These are phyloP conservation scores for Tortrix viridana DNA, from an alignment of 2,888 invertebrate genomes.

Conservation along the genomic window DNA sequence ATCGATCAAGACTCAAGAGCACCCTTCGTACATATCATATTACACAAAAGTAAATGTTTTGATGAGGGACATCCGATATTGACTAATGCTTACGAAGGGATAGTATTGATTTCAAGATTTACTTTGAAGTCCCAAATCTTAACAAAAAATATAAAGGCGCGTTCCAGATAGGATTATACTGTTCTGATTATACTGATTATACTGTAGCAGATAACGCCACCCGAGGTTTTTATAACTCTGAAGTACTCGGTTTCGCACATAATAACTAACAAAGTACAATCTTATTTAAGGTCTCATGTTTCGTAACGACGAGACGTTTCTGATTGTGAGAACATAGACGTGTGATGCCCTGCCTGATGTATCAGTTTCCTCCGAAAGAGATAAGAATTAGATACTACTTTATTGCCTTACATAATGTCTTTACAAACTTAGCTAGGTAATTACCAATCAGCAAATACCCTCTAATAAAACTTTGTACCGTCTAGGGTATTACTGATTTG, in stretches of 20 bases:
- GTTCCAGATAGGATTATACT: constrained; percentile 4
- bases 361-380: too few species aligned
- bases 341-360: too few species aligned
- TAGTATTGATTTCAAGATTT: constrained; percentile 2
- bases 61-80: constrained; percentile 8
- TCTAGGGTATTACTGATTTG: too few species aligned
- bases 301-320: too few species aligned
- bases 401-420: too few species aligned
- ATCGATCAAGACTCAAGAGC: constrained; percentile 15
- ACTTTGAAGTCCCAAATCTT: constrained; percentile 22
- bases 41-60: constrained; percentile 11
- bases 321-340: too few species aligned
- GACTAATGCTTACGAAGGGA: background rate
- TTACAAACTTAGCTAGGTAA: too few species aligned
- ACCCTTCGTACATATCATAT: constrained; percentile 10
- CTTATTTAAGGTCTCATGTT: constrained; percentile 4
- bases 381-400: too few species aligned
- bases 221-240: constrained; percentile 24
- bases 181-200: background rate
- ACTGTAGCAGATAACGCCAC: constrained; percentile 13
- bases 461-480: too few species aligned
- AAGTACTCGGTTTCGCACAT: constrained; percentile 21
- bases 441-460: too few species aligned
- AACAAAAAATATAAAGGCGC: constrained; percentile 18
- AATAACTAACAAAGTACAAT: constrained; percentile 17